Evolutionary conservation across 2,888 invertebrate species (phyloP), one percentile per base, ranked within the genome.

Genomic region (Drosophila helvetica): DNA sequence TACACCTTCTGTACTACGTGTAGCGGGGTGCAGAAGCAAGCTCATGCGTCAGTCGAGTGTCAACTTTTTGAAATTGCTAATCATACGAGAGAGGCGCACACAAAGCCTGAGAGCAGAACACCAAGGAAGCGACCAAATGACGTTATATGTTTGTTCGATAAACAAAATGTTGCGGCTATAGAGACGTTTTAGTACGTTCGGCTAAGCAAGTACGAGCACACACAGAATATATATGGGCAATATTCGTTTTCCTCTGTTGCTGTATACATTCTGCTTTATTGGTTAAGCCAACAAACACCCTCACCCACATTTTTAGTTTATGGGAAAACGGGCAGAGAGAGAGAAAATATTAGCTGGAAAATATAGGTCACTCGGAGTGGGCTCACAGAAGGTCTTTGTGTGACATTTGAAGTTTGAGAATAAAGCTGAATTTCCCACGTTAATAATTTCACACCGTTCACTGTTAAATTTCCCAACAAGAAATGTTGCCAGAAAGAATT

Each of bases 41-140:
- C 65, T 79, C 82, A 82, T 84, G 85, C 82, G 82, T 87, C 82
- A 85, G 79, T 75, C 62, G 71, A 80, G 78, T 84, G 85, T 82
- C 85, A 85, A 73, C 80, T 75, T 73, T 79, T 76, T 77, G 72
- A 75, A 86, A 84, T 73, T 75, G 84, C 85, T 85, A 85, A 87
- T 85, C 87, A 80, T 72, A 67, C 71, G 61, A 30, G 57, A 55
- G 54, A 59, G 55, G 61, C 63, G 62, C 50, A 46, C 57, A 63
- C 57, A 66, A 43, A 53, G 57, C 30, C 50, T n/a, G n/a, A 58
- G 33, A 33, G 25, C 56, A n/a, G 55, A 27, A 45, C 33, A 53
- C 22, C 50, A 53, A 51, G 46, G 43, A 61, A 62, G 67, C 66
- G 58, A 54, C 55, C 62, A 62, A 64, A 63, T 73, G 77, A 53